phyloP scores from a whole-genome alignment of 2,113 vertebrate genomes.

The Pelodiscus sinensis region DNA sequence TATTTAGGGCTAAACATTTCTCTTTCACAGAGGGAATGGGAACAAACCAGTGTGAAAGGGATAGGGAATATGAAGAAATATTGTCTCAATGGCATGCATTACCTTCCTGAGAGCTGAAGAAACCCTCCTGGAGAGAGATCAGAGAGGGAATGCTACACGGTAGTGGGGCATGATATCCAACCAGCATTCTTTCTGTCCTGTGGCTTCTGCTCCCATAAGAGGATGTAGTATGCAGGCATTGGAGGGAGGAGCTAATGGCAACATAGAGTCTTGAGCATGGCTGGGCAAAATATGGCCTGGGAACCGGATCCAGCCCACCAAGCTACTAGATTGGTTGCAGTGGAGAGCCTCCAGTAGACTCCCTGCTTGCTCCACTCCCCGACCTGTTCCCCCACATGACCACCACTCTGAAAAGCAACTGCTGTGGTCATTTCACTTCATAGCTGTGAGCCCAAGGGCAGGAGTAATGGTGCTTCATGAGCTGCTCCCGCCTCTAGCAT shows the following conservation, averaged over 20 bases:
- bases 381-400: too few species aligned
- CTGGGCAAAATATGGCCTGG: too few species aligned
- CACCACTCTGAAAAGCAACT: too few species aligned
- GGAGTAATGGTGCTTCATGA: too few species aligned
- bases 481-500: too few species aligned
- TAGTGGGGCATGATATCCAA: not conserved
- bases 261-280: too few species aligned
- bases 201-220: not conserved
- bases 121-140: not conserved
- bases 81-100: not conserved
- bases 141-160: rapidly evolving
- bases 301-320: too few species aligned
- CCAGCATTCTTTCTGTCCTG: not conserved
- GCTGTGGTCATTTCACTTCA: too few species aligned
- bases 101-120: not conserved
- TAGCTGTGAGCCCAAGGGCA: too few species aligned
- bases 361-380: too few species aligned
- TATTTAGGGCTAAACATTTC: not conserved
- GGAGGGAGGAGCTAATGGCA: rapidly evolving
- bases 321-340: too few species aligned
- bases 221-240: rapidly evolving
- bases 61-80: not conserved
- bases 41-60: not conserved
- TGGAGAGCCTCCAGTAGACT: too few species aligned
- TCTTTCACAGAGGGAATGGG: not conserved